Evolutionary conservation across 2,888 invertebrate species (phyloP).

Genomic region (Limenitis camilla): DNA sequence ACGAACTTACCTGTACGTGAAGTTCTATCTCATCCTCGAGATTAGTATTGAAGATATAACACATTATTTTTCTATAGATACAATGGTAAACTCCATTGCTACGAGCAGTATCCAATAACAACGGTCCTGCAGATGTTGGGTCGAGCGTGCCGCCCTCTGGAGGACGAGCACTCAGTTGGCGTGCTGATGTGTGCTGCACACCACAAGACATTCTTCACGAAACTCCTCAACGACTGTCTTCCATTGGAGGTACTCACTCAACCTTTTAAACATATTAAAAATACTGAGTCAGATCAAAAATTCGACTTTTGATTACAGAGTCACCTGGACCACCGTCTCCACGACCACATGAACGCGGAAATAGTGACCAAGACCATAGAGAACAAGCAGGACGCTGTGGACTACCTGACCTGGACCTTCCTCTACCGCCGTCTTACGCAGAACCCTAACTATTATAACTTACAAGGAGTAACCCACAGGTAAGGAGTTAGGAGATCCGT

Average conservation of each 20-base stretch:
- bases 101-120: slow-evolving; percentile 98
- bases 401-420: slow-evolving; percentile 99
- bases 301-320: slow-evolving; percentile 72
- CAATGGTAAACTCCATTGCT: slow-evolving; percentile 80
- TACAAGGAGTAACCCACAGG: slow-evolving; percentile 95
- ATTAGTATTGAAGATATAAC: background rate
- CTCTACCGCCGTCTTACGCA: slow-evolving; percentile 96
- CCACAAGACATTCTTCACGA: slow-evolving; percentile 99
- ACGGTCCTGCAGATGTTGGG: slow-evolving; percentile 99
- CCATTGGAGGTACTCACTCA: slow-evolving; percentile 85
- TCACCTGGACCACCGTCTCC: slow-evolving; percentile 96
- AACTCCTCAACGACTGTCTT: slow-evolving; percentile 96
- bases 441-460: slow-evolving; percentile 99
- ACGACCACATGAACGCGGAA: slow-evolving; percentile 99
- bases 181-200: slow-evolving; percentile 97
- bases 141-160: slow-evolving; percentile 92
- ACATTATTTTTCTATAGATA: slow-evolving; percentile 48
- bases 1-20: too few relatives aligned
- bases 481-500: too few relatives aligned
- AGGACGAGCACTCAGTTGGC: slow-evolving; percentile 95
- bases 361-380: slow-evolving; percentile 99
- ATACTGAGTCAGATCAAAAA: background rate
- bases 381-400: slow-evolving; percentile 99
- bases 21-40: too few relatives aligned
- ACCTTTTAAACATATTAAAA: background rate